Conservation (phyloP, 2,888 invertebrate genomes). For the Diarsia rubi region DNA sequence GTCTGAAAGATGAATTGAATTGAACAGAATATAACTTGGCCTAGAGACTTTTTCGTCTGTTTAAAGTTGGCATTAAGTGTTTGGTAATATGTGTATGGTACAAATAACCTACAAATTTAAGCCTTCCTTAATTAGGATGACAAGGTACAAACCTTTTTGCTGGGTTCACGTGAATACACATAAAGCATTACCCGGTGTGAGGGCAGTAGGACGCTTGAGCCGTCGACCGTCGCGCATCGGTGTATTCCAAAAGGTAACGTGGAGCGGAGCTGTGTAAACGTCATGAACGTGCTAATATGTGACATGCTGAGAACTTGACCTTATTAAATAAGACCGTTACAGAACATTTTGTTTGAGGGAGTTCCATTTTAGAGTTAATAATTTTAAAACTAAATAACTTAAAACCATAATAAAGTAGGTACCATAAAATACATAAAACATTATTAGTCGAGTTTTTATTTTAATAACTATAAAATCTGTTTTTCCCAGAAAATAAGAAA, state of each 20-base stretch:
- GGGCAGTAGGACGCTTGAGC: neutral
- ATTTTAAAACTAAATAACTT: neutral
- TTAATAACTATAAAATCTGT: too few species aligned
- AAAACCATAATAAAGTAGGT: neutral
- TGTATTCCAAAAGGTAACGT: neutral
- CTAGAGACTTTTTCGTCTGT: too few species aligned
- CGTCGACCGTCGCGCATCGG: neutral
- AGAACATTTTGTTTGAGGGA: neutral
- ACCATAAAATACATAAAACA: too few species aligned
- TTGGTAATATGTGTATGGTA: too few species aligned
- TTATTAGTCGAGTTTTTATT: too few species aligned
- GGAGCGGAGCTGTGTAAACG: neutral
- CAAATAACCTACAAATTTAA: too few species aligned
- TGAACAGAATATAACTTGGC: too few species aligned
- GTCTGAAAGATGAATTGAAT: too few species aligned
- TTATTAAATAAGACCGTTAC: neutral
- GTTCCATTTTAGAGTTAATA: neutral
- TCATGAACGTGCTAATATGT: neutral
- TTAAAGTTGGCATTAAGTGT: too few species aligned
- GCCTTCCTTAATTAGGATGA: conserved; percentile 25
- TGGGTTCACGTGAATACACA: conserved; percentile 21
- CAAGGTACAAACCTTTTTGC: neutral
- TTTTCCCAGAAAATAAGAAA: neutral
- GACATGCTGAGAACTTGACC: neutral
- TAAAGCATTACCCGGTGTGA: conserved; percentile 12